phyloP scores from a whole-genome alignment of 2,797 vertebrate species.

The Distichodus sexfasciatus region DNA sequence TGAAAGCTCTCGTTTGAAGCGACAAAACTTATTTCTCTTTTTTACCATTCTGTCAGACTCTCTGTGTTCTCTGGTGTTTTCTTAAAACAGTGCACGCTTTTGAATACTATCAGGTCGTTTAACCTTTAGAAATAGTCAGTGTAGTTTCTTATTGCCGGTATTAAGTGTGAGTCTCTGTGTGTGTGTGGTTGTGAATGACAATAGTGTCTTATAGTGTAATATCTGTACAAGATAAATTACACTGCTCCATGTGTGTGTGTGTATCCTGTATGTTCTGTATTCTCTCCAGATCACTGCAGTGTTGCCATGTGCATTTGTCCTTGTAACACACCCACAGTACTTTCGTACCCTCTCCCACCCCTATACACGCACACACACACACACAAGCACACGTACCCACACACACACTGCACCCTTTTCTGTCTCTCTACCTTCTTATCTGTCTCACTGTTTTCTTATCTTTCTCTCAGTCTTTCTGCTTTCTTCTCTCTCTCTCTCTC shows the following conservation, averaged over 20 bases:
- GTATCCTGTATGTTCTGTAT: constrained; percentile 57
- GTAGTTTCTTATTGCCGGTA: no score
- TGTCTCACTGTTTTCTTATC: constrained; percentile 45
- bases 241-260: constrained; percentile 4
- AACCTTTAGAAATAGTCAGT: neutral
- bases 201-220: neutral
- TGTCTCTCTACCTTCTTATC: neutral
- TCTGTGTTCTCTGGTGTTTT: neutral
- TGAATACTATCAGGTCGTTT: neutral
- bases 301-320: constrained; percentile 61
- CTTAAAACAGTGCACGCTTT: neutral
- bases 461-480: constrained; percentile 43
- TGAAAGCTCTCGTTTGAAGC: neutral
- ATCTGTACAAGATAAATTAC: neutral
- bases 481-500: constrained; percentile 14
- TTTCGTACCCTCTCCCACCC: constrained; percentile 44
- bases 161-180: neutral
- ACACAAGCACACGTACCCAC: constrained; percentile 8
- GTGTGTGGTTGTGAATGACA: no score
- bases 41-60: neutral
- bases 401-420: neutral
- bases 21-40: neutral
- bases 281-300: constrained; percentile 64
- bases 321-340: constrained; percentile 52
- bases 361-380: neutral